Conservation (phyloP, 2,797 vertebrate genomes). For the Lagodon rhomboides region DNA sequence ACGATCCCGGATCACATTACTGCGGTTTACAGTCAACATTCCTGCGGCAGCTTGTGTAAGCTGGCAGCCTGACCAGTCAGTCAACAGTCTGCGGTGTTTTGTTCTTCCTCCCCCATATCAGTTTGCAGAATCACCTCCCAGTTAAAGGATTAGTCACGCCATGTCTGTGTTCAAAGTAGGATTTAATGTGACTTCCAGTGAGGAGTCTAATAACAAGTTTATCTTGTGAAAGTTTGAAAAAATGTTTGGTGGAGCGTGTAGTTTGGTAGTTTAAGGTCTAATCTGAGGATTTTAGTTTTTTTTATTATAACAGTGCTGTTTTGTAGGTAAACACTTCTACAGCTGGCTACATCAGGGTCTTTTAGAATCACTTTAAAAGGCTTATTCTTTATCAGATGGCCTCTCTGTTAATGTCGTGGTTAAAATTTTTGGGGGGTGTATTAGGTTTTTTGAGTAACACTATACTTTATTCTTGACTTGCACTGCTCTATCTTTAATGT, state of each 20-base stretch:
- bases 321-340: background rate
- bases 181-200: background rate
- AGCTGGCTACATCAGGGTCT: no score
- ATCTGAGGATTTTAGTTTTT: background rate
- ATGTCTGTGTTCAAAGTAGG: background rate
- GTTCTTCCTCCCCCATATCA: background rate
- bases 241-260: no score
- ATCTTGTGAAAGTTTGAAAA: background rate
- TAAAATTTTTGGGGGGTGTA: no score
- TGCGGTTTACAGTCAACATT: background rate
- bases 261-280: background rate
- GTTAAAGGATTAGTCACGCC: slow-evolving; percentile 11
- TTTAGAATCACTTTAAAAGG: no score
- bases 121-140: slow-evolving; percentile 6
- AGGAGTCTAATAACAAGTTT: background rate
- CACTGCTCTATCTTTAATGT: no score
- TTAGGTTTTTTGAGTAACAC: no score
- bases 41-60: background rate
- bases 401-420: no score
- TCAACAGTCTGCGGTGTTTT: background rate
- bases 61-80: background rate
- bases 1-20: background rate
- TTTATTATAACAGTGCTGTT: background rate
- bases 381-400: no score
- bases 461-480: no score